phyloP scores from a whole-genome alignment of 2,113 vertebrate species.

The Potamarius usumacintae region DNA sequence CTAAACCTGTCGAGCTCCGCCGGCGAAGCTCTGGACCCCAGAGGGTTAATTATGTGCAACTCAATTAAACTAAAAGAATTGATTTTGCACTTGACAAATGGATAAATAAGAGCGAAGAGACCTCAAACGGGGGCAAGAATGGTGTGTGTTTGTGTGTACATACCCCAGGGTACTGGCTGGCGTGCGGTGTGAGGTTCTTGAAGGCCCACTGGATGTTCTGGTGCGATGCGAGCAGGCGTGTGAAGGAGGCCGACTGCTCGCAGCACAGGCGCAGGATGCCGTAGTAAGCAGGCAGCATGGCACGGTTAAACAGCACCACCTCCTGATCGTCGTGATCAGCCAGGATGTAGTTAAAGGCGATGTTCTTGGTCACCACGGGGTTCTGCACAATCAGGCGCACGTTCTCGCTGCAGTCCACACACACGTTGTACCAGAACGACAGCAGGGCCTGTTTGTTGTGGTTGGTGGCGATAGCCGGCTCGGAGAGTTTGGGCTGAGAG shows the following conservation, averaged over 20 bases:
- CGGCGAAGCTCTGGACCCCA: too few relatives aligned
- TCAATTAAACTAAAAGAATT: background rate
- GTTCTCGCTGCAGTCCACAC: constrained; percentile 95
- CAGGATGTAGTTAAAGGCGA: constrained; percentile 99
- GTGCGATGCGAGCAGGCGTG: constrained; percentile 93
- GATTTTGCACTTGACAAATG: background rate
- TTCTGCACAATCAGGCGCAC: constrained; percentile 98
- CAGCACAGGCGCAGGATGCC: constrained; percentile 98
- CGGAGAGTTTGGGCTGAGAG: constrained; percentile 90
- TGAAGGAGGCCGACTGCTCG: constrained; percentile 93
- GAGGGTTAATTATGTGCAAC: background rate
- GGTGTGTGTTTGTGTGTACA: background rate
- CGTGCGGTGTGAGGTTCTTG: constrained; percentile 98
- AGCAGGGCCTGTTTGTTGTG: constrained; percentile 99
- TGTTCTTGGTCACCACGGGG: constrained; percentile 98
- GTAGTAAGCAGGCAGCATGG: constrained; percentile 98
- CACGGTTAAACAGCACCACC: constrained; percentile 98
- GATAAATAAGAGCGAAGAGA: background rate
- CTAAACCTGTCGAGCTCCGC: too few relatives aligned
- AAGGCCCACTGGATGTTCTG: constrained; percentile 99
- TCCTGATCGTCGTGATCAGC: constrained; percentile 99
- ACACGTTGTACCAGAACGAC: constrained; percentile 99
- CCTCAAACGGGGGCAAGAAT: too few relatives aligned
- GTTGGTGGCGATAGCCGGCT: constrained; percentile 98
- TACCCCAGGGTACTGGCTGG: constrained; percentile 98